These are phyloP conservation scores for Lasioglossum malachurum DNA, from an alignment of 2,888 invertebrate species.

Conservation along the genomic window DNA sequence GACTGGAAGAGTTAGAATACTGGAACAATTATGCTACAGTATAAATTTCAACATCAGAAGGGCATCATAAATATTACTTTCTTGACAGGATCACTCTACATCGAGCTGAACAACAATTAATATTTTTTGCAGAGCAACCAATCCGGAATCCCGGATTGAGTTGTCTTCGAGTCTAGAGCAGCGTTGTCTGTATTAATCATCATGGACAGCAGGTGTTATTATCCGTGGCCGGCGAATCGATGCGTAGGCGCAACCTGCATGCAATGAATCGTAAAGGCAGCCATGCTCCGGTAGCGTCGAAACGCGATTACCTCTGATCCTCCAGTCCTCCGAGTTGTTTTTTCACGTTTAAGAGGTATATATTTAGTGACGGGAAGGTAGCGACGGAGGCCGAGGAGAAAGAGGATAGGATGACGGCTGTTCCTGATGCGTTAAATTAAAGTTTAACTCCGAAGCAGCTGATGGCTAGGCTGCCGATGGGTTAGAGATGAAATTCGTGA, in stretches of 20 bases:
- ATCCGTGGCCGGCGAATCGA: constrained; percentile 36
- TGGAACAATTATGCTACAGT: not conserved
- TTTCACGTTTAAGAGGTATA: constrained; percentile 26
- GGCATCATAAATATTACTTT: not conserved
- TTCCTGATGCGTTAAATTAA: constrained; percentile 84
- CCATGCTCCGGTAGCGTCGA: constrained; percentile 19
- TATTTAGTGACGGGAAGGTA: constrained; percentile 22
- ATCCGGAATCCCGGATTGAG: constrained; percentile 35
- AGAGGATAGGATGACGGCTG: constrained; percentile 62
- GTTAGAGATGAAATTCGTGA: constrained; percentile 74
- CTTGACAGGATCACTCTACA: not conserved
- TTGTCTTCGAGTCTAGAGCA: constrained; percentile 37
- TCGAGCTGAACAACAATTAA: not conserved
- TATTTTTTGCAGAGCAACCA: not conserved
- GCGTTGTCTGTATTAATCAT: constrained; percentile 59
- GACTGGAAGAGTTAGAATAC: not conserved
- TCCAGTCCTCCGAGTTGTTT: constrained; percentile 11
- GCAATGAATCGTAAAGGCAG: constrained; percentile 49
- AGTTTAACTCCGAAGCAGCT: constrained; percentile 79
- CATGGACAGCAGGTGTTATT: constrained; percentile 61
- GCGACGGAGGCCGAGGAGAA: not conserved
- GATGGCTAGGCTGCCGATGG: constrained; percentile 64
- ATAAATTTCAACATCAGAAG: not conserved
- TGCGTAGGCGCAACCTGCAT: constrained; percentile 48
- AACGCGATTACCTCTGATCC: not conserved